Base-by-base conservation (phyloP, 2,797 vertebrate species). In the Pagetopsis macropterus region DNA sequence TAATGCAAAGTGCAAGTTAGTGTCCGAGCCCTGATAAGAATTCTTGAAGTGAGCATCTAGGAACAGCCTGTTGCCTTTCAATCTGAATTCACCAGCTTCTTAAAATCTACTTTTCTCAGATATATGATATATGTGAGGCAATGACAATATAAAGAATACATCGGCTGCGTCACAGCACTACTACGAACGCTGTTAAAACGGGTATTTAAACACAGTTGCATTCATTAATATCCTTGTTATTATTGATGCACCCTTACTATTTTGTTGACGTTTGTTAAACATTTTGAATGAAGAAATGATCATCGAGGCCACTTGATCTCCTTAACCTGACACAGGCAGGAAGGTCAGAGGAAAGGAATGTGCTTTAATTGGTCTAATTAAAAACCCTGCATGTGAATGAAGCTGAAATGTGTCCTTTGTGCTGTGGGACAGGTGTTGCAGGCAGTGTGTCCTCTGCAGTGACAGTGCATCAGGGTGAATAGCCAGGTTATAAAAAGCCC, bases 401-500 rank as follows among this genome's bases (percentile, higher is more conserved):
- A 60, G 51, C 50, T 23, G 60, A 75, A 68, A 69, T 40, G 46
- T 57, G 19, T 75, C 70, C 37, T 65, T 48, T 27, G 49, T 62
- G 21, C 17, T 3, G 13, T 65, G 69, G 57, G 65, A 40, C 83
- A 89, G 86, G 86, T 87, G 83, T 58, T 62, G 43, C 40, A 76
- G 49, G 57, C 72, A 11, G 50, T 52, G 74, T 68, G 61, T 81
- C 79, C 57, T 73, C 11, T 37, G 46, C 31, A 71, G 76, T 65
- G 78, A 77, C 81, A 86, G 81, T 51, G 67, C 19, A 59, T 63
- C 73, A 4, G 72, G 58, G 66, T 86, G 78, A 91, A 88, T 78
- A 74, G 78, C 73, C 85, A 89, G 89, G 90, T 91, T 89, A 87
- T 88, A 89, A 88, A 89, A 93, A 88, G 80, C 78, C 60, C 70